phyloP scores from a whole-genome alignment of 2,797 vertebrate species.

The Merluccius polli region DNA sequence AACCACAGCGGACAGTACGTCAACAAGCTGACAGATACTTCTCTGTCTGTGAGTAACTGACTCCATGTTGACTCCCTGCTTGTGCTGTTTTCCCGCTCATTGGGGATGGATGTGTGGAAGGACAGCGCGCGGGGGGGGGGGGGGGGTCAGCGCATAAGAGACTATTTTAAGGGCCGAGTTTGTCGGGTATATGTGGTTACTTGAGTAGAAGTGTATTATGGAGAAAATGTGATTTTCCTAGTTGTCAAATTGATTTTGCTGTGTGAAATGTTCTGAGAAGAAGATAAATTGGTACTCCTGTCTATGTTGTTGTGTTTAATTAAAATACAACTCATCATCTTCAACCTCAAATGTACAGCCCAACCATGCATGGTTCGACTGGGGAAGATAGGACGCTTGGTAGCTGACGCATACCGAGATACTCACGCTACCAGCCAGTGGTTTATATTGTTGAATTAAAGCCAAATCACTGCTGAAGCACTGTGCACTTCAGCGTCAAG shows the following conservation, averaged over 20 bases:
- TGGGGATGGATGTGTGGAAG: not conserved
- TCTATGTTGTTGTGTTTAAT: not conserved
- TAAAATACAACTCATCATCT: not conserved
- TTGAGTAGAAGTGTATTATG: not conserved
- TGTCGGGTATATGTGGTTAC: slow-evolving; percentile 7
- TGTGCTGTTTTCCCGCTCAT: not conserved
- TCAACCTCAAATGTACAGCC: not conserved
- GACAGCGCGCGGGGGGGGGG: slow-evolving; percentile 10
- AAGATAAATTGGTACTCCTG: not conserved
- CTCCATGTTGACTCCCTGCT: not conserved
- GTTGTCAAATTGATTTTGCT: not conserved
- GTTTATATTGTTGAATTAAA: not conserved
- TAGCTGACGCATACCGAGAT: not conserved
- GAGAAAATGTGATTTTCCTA: not conserved
- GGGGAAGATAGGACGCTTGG: not conserved
- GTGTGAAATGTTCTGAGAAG: not conserved
- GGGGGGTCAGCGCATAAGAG: not conserved
- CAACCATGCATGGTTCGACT: not conserved
- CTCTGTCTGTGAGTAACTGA: not conserved
- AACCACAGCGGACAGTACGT: slow-evolving; percentile 8
- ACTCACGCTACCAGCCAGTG: not conserved
- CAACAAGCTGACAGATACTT: not conserved
- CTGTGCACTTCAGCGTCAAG: not conserved
- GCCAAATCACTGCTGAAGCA: not conserved
- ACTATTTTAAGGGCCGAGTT: slow-evolving; percentile 14